Base-by-base conservation (phyloP, 2,888 invertebrate genomes). In the Habrosyne pyritoides region DNA sequence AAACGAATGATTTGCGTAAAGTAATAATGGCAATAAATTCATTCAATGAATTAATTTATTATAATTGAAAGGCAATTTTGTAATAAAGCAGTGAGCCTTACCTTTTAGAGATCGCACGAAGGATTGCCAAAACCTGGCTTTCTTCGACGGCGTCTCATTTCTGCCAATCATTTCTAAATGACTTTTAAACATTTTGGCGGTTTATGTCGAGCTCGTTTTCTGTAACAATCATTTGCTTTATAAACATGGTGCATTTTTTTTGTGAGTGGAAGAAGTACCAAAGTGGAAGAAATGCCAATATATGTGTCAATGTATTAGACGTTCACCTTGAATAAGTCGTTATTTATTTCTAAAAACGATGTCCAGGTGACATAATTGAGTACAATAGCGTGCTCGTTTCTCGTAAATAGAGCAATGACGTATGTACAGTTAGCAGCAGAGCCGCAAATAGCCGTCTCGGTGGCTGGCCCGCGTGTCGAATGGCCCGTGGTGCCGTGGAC, bases 131-230 rank as follows among this genome's bases (percentile, higher is more conserved):
- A 97, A 97, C 94, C 95, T 97, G 89, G 97, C 97, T 94, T 97
- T 97, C 94, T 96, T 97, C 93, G 96, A 96, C 87, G 97, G 95
- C 88, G 96, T 95, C 94, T 97, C 97, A 91, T 97, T 97, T 93
- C 97, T 96, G 93, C 97, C 97, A 89, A 97, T 97, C 96, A 97
- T 97, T 94, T 97, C 97, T 93, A 97, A 95, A 94, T 97, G 97
- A 93, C 93, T 96, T 94, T 96, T 97, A 94, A 97, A 97, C 96
- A 97, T 96, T 94, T 95, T 96, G 94, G 91, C 93, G 86, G 93
- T 89, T 94, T 94, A 93, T 94, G 94, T 93, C 91, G 93, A 94
- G 95, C 95, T 96, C 96, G 96, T 96, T 94, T 94, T 95, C 96
- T 96, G 93, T 56, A 91, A 91, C 75, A 81, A 86, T 54, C 21